Percentiles rank a stretch among this genome's conserved stretches.
Conservation (phyloP, 2,797 vertebrate species). For the Neostethus bicornis region DNA sequence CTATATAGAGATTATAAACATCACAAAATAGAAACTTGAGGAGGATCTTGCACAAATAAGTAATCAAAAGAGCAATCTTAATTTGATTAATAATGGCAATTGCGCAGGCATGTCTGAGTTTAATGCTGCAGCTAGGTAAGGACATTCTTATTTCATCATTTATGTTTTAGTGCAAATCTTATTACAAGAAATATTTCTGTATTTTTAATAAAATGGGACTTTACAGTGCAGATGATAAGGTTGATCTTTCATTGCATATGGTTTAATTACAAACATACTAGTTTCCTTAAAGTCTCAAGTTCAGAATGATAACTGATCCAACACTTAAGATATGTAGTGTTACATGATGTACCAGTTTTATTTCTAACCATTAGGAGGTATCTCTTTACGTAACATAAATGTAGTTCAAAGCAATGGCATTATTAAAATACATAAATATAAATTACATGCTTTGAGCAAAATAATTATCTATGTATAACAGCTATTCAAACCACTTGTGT, state of each 20-base stretch:
- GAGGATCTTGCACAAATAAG: conserved; percentile 73
- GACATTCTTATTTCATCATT: conserved; percentile 60
- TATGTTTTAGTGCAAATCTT: conserved; percentile 71
- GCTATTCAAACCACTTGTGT: conserved; percentile 63
- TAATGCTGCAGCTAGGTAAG: conserved; percentile 65
- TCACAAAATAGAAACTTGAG: conserved; percentile 80
- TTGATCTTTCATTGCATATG: conserved; percentile 81
- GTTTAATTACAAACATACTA: conserved; percentile 68
- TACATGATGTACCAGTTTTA: conserved; percentile 59
- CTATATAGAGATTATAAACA: conserved; percentile 78
- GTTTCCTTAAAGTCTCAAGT: conserved; percentile 66
- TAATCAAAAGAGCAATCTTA: conserved; percentile 77
- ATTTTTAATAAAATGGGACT: conserved; percentile 69
- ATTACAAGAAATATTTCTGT: conserved; percentile 51
- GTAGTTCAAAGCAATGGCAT: conserved; percentile 66
- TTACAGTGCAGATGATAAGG: conserved; percentile 63
- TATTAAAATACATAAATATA: conserved; percentile 81
- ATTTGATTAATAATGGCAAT: conserved; percentile 60
- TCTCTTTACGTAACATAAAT: conserved; percentile 64
- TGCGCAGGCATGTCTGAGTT: conserved; percentile 61
- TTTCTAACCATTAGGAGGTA: conserved; percentile 72
- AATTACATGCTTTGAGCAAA: conserved; percentile 81
- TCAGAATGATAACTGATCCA: conserved; percentile 56
- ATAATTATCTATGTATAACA: conserved; percentile 75
- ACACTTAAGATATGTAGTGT: conserved; percentile 67